Evolutionary conservation across 2,797 vertebrate species (phyloP).

Genomic region (Decapterus maruadsi): DNA sequence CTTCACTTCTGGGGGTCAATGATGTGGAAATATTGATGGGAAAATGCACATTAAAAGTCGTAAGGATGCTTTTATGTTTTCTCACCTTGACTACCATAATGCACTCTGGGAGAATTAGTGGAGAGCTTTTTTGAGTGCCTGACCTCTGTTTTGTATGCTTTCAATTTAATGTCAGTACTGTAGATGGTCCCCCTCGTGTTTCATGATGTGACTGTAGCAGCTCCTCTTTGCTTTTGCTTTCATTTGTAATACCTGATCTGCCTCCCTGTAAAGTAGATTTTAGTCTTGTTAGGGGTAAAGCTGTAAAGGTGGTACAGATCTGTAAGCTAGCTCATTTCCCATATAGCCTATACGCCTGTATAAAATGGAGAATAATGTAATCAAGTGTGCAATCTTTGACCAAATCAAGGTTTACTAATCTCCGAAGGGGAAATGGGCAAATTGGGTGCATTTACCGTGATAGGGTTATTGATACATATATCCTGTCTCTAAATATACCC

Average conservation of each 20-base stretch:
- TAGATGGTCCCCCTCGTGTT: not conserved
- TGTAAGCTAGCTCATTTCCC: not conserved
- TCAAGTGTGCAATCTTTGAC: constrained; percentile 4
- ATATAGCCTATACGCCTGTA: not conserved
- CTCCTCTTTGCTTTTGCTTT: constrained; percentile 11
- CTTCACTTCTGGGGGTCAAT: not conserved
- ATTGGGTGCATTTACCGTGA: constrained; percentile 8
- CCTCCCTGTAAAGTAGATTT: not conserved
- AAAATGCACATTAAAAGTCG: constrained; percentile 20
- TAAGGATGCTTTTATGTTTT: constrained; percentile 48
- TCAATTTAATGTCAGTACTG: constrained; percentile 24
- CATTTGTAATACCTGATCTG: not conserved
- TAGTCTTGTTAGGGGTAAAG: not conserved
- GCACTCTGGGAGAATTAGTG: constrained; percentile 33
- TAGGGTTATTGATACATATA: not conserved
- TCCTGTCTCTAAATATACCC: constrained; percentile 10
- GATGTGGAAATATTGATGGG: constrained; percentile 37
- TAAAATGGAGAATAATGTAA: not conserved
- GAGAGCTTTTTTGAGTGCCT: constrained; percentile 25
- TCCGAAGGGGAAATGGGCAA: not conserved
- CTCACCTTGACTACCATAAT: constrained; percentile 13
- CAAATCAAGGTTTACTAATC: constrained; percentile 6
- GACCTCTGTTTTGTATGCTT: constrained; percentile 9
- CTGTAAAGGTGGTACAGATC: not conserved
- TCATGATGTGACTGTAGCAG: constrained; percentile 13